Conservation (phyloP, 2,113 vertebrate genomes). For the Calyptomena viridis region DNA sequence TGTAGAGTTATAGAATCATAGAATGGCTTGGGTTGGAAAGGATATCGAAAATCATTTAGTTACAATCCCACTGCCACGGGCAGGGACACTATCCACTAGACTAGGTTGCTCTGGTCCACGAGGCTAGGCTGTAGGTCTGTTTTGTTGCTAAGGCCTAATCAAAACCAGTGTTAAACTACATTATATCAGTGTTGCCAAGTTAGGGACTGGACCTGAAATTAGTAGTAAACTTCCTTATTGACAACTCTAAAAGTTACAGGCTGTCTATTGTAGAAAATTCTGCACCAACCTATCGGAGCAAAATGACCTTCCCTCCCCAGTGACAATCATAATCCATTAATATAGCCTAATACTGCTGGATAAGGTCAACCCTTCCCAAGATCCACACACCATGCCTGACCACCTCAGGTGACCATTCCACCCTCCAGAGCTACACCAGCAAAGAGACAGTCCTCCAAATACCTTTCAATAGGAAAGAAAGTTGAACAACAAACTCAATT, state of each 20-base stretch:
- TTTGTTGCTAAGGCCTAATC: background rate
- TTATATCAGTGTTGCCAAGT: background rate
- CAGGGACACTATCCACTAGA: background rate
- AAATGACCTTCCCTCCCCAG: background rate
- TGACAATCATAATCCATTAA: background rate
- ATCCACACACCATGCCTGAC: accelerated
- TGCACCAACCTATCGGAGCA: background rate
- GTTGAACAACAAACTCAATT: background rate
- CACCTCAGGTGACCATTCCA: background rate
- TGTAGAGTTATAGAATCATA: background rate
- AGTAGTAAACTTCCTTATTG: background rate
- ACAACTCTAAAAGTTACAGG: background rate
- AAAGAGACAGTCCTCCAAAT: background rate
- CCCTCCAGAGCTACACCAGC: background rate
- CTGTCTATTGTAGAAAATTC: background rate
- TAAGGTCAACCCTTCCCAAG: background rate
- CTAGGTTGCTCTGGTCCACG: no score
- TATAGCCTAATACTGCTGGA: accelerated
- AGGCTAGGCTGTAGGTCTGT: background rate
- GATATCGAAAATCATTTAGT: background rate
- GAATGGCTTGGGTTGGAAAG: background rate
- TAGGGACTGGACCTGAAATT: background rate
- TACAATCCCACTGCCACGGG: background rate
- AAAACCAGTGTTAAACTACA: background rate
- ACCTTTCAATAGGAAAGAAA: background rate